These are phyloP conservation scores for Dipodomys spectabilis DNA, from an alignment of 2,113 vertebrate genomes.

Conservation along the genomic window DNA sequence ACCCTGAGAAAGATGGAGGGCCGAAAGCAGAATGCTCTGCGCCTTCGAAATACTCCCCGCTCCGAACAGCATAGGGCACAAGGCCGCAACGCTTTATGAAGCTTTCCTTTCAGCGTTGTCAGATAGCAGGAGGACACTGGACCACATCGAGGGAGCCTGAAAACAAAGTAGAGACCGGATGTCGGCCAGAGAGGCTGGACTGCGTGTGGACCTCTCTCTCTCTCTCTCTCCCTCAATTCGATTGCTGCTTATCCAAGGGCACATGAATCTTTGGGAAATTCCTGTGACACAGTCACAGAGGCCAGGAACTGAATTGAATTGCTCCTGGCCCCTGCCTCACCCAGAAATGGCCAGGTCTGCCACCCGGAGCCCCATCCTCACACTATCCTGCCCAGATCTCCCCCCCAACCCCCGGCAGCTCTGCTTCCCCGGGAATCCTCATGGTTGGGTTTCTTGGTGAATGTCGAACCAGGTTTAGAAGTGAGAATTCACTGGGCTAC, in stretches of 20 bases:
- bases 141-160: not conserved
- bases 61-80: slow-evolving; percentile 5
- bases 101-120: slow-evolving; percentile 39
- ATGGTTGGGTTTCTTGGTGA: too few species aligned
- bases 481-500: not conserved
- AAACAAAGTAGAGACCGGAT: slow-evolving; percentile 48
- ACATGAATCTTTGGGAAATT: slow-evolving; percentile 18
- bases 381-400: too few species aligned
- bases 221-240: not conserved
- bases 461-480: too few species aligned
- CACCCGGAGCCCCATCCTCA: too few species aligned
- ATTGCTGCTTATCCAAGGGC: slow-evolving; percentile 29
- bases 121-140: not conserved
- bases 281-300: not conserved
- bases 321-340: too few species aligned
- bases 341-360: too few species aligned
- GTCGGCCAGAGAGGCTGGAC: not conserved
- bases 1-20: slow-evolving; percentile 61
- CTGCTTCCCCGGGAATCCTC: too few species aligned
- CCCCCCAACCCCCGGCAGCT: too few species aligned
- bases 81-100: slow-evolving; percentile 47
- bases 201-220: not conserved
- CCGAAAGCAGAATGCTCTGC: slow-evolving; percentile 63
- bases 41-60: slow-evolving; percentile 58
- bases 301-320: too few species aligned